Evolutionary conservation across 2,888 invertebrate species (phyloP).

Genomic region (Meliscaeva auricollis): DNA sequence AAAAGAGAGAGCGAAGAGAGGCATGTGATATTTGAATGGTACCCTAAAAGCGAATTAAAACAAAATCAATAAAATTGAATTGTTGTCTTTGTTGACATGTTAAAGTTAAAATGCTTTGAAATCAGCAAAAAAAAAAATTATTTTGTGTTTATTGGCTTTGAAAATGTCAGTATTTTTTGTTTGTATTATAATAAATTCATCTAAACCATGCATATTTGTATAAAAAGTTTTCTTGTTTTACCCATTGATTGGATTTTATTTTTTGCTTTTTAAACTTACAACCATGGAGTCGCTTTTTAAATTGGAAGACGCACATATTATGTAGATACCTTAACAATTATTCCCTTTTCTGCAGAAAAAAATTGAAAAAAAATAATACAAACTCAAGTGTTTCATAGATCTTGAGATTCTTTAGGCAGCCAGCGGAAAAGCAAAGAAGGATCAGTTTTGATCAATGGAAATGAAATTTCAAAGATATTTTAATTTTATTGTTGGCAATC

Average conservation of each 20-base stretch:
- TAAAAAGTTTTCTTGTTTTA: neutral
- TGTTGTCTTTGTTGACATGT: neutral
- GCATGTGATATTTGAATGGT: conserved; percentile 40
- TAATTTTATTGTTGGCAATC: too few relatives aligned
- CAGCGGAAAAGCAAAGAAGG: too few relatives aligned
- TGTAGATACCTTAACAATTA: too few relatives aligned
- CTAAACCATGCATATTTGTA: neutral
- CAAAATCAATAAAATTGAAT: conserved; percentile 1
- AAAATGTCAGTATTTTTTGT: conserved; percentile 16
- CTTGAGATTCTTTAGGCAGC: too few relatives aligned
- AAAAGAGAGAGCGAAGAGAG: conserved; percentile 53
- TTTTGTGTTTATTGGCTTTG: conserved; percentile 1
- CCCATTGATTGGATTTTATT: neutral
- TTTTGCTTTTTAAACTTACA: conserved; percentile 7
- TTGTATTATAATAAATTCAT: conserved; percentile 12
- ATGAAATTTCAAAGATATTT: too few relatives aligned
- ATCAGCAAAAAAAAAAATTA: neutral
- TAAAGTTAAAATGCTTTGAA: neutral
- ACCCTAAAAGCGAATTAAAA: conserved; percentile 4
- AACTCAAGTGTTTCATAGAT: too few relatives aligned
- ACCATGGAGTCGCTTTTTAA: neutral
- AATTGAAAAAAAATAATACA: too few relatives aligned
- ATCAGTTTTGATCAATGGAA: too few relatives aligned
- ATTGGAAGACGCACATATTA: neutral
- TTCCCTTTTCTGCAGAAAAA: too few relatives aligned